These are phyloP conservation scores for Brachionus sp. DNA, from an alignment of 1,140 invertebrate genomes.

Conservation along the genomic window DNA sequence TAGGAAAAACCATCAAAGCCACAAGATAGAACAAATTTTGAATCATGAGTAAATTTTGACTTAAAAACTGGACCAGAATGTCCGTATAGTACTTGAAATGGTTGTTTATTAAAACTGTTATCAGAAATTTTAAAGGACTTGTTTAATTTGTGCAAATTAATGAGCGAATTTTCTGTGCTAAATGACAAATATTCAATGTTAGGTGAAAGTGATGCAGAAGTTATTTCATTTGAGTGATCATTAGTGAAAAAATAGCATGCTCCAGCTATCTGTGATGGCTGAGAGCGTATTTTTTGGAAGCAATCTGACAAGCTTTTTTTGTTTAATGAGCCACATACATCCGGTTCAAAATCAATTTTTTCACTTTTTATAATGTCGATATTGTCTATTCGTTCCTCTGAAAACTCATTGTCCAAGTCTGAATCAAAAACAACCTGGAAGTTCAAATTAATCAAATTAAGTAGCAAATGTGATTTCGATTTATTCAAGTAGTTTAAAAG, in stretches of 20 bases:
- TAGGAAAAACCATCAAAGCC: slow-evolving; percentile 67
- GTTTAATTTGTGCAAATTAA: slow-evolving; percentile 34
- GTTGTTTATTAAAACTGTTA: background rate
- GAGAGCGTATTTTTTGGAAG: background rate
- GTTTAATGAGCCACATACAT: background rate
- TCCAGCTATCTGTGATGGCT: background rate
- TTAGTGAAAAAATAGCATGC: slow-evolving; percentile 3
- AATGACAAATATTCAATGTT: slow-evolving; percentile 4
- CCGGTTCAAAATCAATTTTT: background rate
- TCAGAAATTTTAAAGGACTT: background rate
- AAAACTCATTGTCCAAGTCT: background rate
- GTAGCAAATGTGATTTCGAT: background rate
- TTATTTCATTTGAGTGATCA: slow-evolving; percentile 5
- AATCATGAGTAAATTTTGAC: slow-evolving; percentile 65
- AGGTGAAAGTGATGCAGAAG: slow-evolving; percentile 2
- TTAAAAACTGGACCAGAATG: slow-evolving; percentile 72
- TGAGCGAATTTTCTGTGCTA: background rate
- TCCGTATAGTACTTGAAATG: slow-evolving; percentile 58
- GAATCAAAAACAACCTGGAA: background rate
- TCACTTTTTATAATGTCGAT: background rate
- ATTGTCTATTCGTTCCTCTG: background rate
- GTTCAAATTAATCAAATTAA: background rate
- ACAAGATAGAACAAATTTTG: slow-evolving; percentile 68
- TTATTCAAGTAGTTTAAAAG: background rate
- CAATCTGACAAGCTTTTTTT: background rate